Conservation (phyloP, 2,888 invertebrate genomes). For the Apantesis nais region DNA sequence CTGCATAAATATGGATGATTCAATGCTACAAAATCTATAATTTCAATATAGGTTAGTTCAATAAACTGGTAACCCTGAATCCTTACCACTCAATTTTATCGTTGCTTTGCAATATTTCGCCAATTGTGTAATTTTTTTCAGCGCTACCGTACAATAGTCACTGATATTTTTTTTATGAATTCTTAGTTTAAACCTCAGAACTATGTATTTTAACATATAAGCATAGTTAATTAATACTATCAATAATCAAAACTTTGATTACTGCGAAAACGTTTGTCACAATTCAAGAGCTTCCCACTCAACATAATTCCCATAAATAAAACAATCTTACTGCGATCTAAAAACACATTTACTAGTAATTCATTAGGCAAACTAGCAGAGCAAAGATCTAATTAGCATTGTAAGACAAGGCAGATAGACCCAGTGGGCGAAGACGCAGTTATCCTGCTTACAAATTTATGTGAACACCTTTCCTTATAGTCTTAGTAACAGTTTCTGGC, state of each 20-base stretch:
- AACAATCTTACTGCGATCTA: conserved; percentile 40
- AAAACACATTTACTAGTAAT: conserved; percentile 68
- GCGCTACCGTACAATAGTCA: too few species aligned
- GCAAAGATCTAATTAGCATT: conserved; percentile 68
- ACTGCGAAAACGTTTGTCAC: conserved; percentile 1
- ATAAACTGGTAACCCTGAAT: too few species aligned
- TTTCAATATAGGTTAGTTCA: too few species aligned
- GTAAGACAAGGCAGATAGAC: conserved; percentile 57
- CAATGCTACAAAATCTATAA: too few species aligned
- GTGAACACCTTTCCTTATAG: conserved; percentile 39
- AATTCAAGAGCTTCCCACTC: conserved; percentile 30
- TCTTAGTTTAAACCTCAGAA: too few species aligned
- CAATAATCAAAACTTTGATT: neutral
- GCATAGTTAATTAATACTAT: neutral
- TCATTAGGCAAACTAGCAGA: conserved; percentile 70
- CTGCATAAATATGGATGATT: too few species aligned
- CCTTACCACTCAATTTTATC: too few species aligned
- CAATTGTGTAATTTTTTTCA: too few species aligned
- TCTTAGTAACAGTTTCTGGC: conserved; percentile 21
- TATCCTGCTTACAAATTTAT: conserved; percentile 59
- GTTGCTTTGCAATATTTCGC: too few species aligned
- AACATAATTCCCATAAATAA: conserved; percentile 37
- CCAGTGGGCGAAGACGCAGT: conserved; percentile 58
- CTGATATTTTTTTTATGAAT: too few species aligned
- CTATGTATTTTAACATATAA: neutral